These are phyloP conservation scores for Ariopsis seemanni DNA, from an alignment of 2,113 vertebrate species.

Conservation along the genomic window DNA sequence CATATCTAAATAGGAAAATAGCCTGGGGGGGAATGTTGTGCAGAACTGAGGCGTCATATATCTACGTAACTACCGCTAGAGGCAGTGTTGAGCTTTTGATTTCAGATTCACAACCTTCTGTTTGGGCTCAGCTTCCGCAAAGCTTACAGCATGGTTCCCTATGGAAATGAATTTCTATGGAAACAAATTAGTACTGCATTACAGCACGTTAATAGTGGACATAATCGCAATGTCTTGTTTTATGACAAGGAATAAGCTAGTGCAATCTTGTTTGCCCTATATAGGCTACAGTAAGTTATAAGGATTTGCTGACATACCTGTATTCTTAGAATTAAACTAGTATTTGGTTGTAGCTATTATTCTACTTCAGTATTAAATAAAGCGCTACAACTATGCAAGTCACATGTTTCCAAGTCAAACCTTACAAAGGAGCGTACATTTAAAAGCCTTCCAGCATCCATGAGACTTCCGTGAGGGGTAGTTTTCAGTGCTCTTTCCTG, in stretches of 20 bases:
- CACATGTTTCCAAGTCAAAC: slow-evolving; percentile 25
- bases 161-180: neutral
- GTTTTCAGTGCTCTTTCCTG: slow-evolving; percentile 64
- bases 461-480: slow-evolving; percentile 59
- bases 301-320: neutral
- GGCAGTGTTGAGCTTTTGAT: slow-evolving; percentile 23
- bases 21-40: no score
- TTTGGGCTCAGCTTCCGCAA: neutral
- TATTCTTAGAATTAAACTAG: neutral
- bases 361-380: neutral
- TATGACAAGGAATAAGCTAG: neutral
- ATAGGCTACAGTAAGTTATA: neutral
- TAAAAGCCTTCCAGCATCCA: slow-evolving; percentile 27
- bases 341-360: neutral
- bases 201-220: neutral
- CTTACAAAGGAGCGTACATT: slow-evolving; percentile 19
- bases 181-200: neutral
- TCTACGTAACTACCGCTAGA: neutral
- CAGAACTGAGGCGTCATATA: no score
- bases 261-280: neutral
- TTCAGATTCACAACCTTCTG: neutral
- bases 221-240: neutral
- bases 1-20: neutral
- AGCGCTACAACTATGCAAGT: neutral
- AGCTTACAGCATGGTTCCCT: neutral